These are phyloP conservation scores for Karalla daura DNA, from an alignment of 2,797 vertebrate species.

Conservation along the genomic window DNA sequence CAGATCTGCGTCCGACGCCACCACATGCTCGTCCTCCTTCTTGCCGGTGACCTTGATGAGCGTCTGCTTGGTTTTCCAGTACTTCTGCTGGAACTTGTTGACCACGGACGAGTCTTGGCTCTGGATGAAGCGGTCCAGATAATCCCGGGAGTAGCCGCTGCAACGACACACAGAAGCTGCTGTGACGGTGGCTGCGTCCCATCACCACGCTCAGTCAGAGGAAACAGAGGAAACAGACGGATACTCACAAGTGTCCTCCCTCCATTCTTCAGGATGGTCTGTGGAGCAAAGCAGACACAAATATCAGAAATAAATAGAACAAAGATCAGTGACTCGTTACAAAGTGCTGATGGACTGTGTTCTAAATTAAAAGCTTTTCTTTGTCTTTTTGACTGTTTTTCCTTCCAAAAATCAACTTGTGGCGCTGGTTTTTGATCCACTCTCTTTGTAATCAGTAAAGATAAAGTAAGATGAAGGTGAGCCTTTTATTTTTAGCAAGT, in stretches of 20 bases:
- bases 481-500: too few species aligned
- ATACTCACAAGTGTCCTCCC: constrained; percentile 77
- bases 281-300: constrained; percentile 27
- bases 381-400: too few species aligned
- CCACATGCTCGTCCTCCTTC: constrained; percentile 96
- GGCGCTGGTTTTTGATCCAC: too few species aligned
- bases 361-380: too few species aligned
- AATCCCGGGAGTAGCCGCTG: constrained; percentile 88
- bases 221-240: neutral
- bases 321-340: too few species aligned
- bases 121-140: constrained; percentile 90
- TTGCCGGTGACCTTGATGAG: constrained; percentile 96
- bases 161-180: constrained; percentile 15
- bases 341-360: too few species aligned
- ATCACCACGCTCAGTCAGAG: neutral
- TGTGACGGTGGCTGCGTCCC: neutral
- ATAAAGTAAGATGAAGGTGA: too few species aligned
- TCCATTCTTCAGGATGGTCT: constrained; percentile 77
- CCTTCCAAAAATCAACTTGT: too few species aligned
- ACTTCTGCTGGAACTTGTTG: constrained; percentile 97
- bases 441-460: too few species aligned
- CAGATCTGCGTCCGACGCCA: constrained; percentile 95
- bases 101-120: constrained; percentile 94
- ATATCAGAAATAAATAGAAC: too few species aligned
- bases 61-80: constrained; percentile 98